A percentile compares a stretch with the other conserved stretches of the same genome.
phyloP scores from a whole-genome alignment of 2,113 vertebrate species.

The Desmodus rotundus region DNA sequence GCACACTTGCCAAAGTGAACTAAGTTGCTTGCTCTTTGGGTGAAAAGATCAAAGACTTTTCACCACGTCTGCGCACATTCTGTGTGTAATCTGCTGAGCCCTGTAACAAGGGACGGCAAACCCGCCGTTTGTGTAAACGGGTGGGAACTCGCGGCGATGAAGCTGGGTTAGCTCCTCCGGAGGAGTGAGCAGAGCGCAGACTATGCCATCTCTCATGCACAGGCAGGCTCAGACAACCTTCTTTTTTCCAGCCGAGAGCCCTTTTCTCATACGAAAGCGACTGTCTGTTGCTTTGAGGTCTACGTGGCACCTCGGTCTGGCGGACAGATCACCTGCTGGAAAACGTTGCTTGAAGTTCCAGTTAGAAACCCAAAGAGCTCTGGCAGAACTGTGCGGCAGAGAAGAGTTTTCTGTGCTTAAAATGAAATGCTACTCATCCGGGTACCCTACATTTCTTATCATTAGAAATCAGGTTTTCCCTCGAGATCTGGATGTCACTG shows the following conservation, averaged over 20 bases:
- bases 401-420: conserved; percentile 58
- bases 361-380: conserved; percentile 83
- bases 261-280: conserved; percentile 1
- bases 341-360: conserved; percentile 79
- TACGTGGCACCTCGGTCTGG: conserved; percentile 87
- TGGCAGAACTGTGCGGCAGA: conserved; percentile 83
- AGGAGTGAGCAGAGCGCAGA: not conserved
- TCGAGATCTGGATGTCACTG: not conserved
- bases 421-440: not conserved
- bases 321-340: conserved; percentile 54
- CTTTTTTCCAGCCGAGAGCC: not conserved
- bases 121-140: conserved; percentile 31
- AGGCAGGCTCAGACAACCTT: not conserved
- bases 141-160: conserved; percentile 7
- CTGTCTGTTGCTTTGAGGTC: conserved; percentile 79
- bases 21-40: conserved; percentile 59
- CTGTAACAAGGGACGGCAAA: conserved; percentile 38
- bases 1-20: conserved; percentile 41
- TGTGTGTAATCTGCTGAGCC: conserved; percentile 27
- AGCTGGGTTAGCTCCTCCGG: not conserved
- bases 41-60: conserved; percentile 64
- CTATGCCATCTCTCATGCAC: not conserved
- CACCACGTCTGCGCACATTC: conserved; percentile 60
- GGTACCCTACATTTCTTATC: not conserved
- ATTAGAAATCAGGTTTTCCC: not conserved